Evolutionary conservation across 1,140 invertebrate genomes (phyloP), one percentile per base, ranked within the genome.

Genomic region (Sogatella furcifera): DNA sequence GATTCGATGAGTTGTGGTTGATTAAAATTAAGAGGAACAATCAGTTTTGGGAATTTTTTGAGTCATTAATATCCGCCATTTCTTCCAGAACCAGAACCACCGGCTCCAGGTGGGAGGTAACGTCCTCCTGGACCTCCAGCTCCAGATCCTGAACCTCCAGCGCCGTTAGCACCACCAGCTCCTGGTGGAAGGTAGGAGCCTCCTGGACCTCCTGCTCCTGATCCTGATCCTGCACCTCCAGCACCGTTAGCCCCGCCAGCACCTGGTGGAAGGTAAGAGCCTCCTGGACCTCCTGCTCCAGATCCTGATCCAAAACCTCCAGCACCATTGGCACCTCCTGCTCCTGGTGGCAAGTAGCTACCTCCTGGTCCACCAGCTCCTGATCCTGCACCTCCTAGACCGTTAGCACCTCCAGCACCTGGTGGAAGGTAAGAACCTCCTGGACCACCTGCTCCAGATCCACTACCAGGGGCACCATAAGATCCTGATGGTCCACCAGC

Each of bases 361-460:
- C 46, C 14, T 49, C 46, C 46, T 49, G 46, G 46, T 6, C 46
- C 46, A 10, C 46, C 46, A 49, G 46, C 46, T 49, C 46, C 46
- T 49, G 46, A 49, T 49, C 46, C 46, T 49, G 46, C 46, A 49
- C 46, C 46, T 49, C 46, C 46, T 49, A 49, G 21, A 10, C 46
- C 46, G 15, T 22, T 49, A 15, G 15, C 46, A 49, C 46, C 46
- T 49, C 46, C 46, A 49, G 46, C 46, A 5, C 46, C 46, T 17
- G 46, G 46, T 49, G 46, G 46, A 13, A 49, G 15, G 21, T 49
- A 49, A 2, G 46, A 49, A 19, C 46, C 46, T 49, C 46, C 46
- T 19, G 46, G 46, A 17, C 46, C 46, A 10, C 46, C 46, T 10
- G 46, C 46, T 49, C 46, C 46, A 5, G 46, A 49, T 49, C 46